phyloP scores from a whole-genome alignment of 2,797 vertebrate genomes.

The Aldrovandia affinis region DNA sequence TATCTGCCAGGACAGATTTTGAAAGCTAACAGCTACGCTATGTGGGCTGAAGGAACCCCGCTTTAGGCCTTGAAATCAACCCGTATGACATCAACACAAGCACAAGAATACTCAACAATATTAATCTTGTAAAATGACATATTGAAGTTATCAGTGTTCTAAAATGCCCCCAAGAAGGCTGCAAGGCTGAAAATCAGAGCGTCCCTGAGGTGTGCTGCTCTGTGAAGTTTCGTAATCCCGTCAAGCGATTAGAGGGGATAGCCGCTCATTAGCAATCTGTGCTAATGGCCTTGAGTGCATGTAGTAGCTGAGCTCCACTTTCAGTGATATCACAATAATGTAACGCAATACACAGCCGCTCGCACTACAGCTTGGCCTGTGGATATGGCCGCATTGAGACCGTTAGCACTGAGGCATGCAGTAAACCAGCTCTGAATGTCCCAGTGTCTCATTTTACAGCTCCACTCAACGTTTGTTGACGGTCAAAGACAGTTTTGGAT shows the following conservation, averaged over 20 bases:
- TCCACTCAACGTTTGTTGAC: neutral
- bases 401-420: conserved; percentile 2
- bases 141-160: neutral
- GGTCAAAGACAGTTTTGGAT: neutral
- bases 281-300: conserved; percentile 17
- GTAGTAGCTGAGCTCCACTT: neutral
- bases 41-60: neutral
- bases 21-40: neutral
- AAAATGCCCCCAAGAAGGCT: neutral
- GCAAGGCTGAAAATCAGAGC: neutral
- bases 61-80: neutral
- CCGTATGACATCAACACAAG: neutral
- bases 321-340: conserved; percentile 20
- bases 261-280: conserved; percentile 45
- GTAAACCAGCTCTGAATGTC: conserved; percentile 6
- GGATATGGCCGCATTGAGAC: conserved; percentile 15
- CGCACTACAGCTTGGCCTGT: neutral
- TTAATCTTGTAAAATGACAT: neutral
- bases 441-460: neutral
- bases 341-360: conserved; percentile 3
- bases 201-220: conserved; percentile 22
- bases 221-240: conserved; percentile 45
- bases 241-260: conserved; percentile 49
- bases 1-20: neutral
- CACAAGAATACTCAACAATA: neutral